Evolutionary conservation across 2,888 invertebrate genomes (phyloP).

Genomic region (Rhopalosiphum nymphaeae): DNA sequence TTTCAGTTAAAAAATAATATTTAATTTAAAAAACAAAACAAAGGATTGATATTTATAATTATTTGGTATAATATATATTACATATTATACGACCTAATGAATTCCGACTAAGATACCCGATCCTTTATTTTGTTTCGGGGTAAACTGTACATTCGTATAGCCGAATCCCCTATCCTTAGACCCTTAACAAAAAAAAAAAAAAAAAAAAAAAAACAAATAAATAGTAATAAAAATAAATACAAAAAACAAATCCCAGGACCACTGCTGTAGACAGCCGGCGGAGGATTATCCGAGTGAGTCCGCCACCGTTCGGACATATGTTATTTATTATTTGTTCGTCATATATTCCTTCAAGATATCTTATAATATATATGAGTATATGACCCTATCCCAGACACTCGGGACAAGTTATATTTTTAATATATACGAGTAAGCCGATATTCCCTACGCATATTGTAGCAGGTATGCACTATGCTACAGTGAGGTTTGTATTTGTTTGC

Average conservation of each 20-base stretch:
- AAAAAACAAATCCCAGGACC: slow-evolving; percentile 30
- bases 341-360: background rate
- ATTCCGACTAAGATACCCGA: background rate
- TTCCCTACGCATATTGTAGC: background rate
- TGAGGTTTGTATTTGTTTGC: background rate
- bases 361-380: slow-evolving; percentile 11
- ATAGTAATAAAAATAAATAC: background rate
- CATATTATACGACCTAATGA: background rate
- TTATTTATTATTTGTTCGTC: slow-evolving; percentile 32
- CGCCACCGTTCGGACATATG: slow-evolving; percentile 44
- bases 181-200: background rate
- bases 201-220: background rate
- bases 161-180: background rate
- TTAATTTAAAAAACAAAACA: background rate
- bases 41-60: background rate
- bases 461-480: background rate
- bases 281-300: background rate
- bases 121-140: slow-evolving; percentile 22
- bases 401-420: background rate
- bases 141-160: slow-evolving; percentile 9
- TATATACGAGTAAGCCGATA: background rate
- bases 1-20: background rate
- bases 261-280: background rate
- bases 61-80: background rate
- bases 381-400: background rate